A percentile compares a stretch with the other conserved stretches of the same genome.
Conservation (phyloP, 2,797 vertebrate genomes). For the Heterohyrax brucei region DNA sequence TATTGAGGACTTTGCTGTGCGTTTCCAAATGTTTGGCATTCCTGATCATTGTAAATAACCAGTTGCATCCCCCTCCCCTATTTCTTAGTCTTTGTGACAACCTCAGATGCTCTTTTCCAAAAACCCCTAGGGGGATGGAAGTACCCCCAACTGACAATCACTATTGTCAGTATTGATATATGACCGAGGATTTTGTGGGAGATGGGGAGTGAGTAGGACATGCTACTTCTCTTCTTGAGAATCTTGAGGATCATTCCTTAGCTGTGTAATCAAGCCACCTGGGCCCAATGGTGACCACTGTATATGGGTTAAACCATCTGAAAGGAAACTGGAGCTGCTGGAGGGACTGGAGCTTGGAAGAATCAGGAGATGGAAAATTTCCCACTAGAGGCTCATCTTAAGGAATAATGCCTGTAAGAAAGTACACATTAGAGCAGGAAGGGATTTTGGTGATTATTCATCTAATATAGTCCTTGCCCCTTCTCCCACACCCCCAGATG, state of each 20-base stretch:
- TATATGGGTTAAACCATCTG: not conserved
- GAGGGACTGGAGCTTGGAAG: constrained; percentile 6
- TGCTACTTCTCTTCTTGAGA: constrained; percentile 34
- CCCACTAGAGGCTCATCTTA: not conserved
- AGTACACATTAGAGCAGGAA: constrained; percentile 59
- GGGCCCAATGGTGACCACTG: not conserved
- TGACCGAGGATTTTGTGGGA: constrained; percentile 22
- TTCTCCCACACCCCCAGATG: constrained; percentile 87
- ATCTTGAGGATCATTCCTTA: constrained; percentile 24
- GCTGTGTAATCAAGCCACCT: not conserved
- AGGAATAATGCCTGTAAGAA: constrained; percentile 31
- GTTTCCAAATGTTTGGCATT: constrained; percentile 20
- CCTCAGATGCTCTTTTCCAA: not conserved
- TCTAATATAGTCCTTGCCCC: constrained; percentile 86
- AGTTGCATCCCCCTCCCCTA: not conserved
- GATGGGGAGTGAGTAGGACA: not conserved
- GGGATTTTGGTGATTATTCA: constrained; percentile 60
- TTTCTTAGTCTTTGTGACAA: constrained; percentile 49
- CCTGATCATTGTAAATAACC: constrained; percentile 33
- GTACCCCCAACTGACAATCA: not conserved
- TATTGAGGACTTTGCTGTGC: not conserved
- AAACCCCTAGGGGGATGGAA: not conserved
- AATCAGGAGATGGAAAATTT: constrained; percentile 1
- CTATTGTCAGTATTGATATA: not conserved
- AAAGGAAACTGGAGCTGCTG: not conserved